These are phyloP conservation scores for Arizona elegans DNA, from an alignment of 2,113 vertebrate species.

Conservation along the genomic window DNA sequence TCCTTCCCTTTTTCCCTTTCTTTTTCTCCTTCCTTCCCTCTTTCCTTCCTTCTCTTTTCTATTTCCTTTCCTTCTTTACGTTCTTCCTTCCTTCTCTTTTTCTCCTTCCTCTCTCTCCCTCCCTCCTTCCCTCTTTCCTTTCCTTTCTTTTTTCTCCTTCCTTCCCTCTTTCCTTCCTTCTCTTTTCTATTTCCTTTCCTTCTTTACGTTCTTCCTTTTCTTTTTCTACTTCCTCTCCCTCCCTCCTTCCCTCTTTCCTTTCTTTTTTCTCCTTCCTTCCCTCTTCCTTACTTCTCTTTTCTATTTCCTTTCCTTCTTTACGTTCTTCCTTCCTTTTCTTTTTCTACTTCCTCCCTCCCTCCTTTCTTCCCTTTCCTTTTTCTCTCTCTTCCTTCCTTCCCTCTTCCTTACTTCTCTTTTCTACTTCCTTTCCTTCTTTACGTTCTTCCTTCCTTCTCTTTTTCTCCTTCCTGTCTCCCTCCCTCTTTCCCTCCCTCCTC, in stretches of 20 bases:
- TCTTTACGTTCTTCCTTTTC: neutral
- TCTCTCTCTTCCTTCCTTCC: neutral
- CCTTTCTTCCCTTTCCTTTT: too few relatives aligned
- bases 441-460: neutral
- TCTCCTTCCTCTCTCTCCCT: neutral
- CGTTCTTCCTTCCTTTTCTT: neutral
- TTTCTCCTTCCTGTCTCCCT: neutral
- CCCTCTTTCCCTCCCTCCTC: accelerated
- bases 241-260: neutral
- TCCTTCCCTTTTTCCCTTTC: too few relatives aligned
- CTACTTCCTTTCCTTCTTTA: neutral
- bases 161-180: too few relatives aligned
- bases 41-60: neutral
- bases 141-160: too few relatives aligned
- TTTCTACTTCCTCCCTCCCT: neutral
- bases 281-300: neutral
- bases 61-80: neutral
- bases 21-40: neutral
- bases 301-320: neutral
- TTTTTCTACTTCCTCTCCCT: neutral
- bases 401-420: neutral
- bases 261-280: neutral
- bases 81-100: neutral
- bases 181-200: neutral
- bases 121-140: too few relatives aligned